Percentiles rank a stretch among this genome's conserved stretches.
Evolutionary conservation across 2,113 vertebrate species (phyloP).

Genomic region (Cariama cristata): DNA sequence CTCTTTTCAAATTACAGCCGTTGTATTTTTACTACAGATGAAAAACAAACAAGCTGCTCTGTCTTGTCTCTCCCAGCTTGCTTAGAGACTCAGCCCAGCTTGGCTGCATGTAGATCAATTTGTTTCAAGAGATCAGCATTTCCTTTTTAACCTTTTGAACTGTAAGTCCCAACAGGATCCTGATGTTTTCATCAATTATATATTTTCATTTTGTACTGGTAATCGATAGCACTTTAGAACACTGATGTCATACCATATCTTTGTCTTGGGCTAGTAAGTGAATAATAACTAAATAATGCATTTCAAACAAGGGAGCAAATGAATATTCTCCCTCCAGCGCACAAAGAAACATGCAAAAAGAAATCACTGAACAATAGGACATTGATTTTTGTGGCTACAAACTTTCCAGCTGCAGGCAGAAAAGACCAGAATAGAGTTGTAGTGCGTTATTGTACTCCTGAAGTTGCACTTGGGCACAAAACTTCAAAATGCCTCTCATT

Average conservation of each 20-base stretch:
- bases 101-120: constrained; percentile 47
- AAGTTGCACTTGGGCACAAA: not conserved
- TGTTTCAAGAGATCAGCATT: constrained; percentile 48
- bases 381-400: constrained; percentile 67
- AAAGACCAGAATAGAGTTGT: not conserved
- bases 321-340: constrained; percentile 17
- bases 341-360: constrained; percentile 50
- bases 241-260: constrained; percentile 51
- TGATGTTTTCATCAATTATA: constrained; percentile 69
- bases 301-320: constrained; percentile 60
- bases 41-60: constrained; percentile 58
- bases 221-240: constrained; percentile 63
- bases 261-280: constrained; percentile 44
- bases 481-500: not conserved
- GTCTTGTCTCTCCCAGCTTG: constrained; percentile 34
- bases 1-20: constrained; percentile 41
- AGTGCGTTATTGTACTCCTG: not conserved
- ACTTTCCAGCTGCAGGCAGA: constrained; percentile 25
- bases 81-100: constrained; percentile 23
- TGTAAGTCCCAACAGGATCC: constrained; percentile 21
- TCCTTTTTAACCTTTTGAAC: constrained; percentile 52
- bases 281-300: constrained; percentile 66
- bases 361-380: constrained; percentile 46
- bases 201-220: constrained; percentile 69
- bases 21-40: constrained; percentile 48